A percentile compares a stretch with the other conserved stretches of the same genome.
Conservation (phyloP, 2,888 invertebrate genomes). For the Drosophila anomelani region DNA sequence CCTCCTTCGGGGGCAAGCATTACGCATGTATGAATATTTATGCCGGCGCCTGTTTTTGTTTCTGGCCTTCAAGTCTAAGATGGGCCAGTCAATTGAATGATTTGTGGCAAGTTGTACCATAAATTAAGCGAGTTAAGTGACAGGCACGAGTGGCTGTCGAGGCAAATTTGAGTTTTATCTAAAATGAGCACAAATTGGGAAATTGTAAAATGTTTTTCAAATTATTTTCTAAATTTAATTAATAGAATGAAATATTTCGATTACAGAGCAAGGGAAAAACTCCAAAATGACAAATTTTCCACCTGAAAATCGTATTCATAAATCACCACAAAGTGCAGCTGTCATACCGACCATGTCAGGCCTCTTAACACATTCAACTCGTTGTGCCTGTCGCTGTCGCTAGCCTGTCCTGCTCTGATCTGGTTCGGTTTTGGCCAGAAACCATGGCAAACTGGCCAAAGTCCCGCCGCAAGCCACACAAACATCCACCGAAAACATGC, state of each 20-base stretch:
- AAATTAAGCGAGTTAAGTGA: conserved; percentile 29
- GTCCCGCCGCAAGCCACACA: conserved; percentile 35
- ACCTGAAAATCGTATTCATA: conserved; percentile 15
- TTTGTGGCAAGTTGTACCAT: conserved; percentile 32
- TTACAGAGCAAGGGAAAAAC: neutral
- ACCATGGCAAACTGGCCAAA: conserved; percentile 33
- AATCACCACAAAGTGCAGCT: conserved; percentile 36
- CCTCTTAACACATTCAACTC: conserved; percentile 29
- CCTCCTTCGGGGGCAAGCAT: neutral
- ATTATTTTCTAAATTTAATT: too few species aligned
- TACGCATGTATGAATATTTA: conserved; percentile 43
- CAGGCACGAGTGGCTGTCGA: neutral
- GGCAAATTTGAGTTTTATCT: neutral
- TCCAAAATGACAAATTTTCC: neutral
- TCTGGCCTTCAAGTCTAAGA: conserved; percentile 9
- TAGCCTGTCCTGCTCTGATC: conserved; percentile 3
- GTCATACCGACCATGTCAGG: conserved; percentile 19
- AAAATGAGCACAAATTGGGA: neutral
- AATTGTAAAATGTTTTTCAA: too few species aligned
- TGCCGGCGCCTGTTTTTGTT: conserved; percentile 18
- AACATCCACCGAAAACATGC: conserved; percentile 33
- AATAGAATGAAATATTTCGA: neutral
- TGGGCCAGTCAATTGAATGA: conserved; percentile 30
- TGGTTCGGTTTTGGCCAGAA: conserved; percentile 18
- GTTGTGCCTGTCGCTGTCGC: neutral